Conservation (phyloP, 2,888 invertebrate genomes). For the Deilephila elpenor region DNA sequence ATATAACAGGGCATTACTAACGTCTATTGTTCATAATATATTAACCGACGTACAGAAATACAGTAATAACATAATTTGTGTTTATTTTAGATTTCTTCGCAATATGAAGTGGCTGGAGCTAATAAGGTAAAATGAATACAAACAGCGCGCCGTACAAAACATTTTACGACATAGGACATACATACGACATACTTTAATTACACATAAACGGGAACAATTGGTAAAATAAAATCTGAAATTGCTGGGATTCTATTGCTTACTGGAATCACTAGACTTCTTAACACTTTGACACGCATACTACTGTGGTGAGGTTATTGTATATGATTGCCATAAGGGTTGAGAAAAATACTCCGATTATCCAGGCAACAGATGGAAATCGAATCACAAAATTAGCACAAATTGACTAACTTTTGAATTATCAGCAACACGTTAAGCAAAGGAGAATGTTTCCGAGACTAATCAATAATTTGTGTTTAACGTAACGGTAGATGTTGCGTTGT, state of each 20-base stretch:
- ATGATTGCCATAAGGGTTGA: not conserved
- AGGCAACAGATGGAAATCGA: not conserved
- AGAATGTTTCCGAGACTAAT: conserved; percentile 40
- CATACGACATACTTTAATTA: too few species aligned
- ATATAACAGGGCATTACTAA: not conserved
- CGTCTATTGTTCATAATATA: conserved; percentile 3
- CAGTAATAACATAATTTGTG: not conserved
- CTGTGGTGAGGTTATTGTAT: not conserved
- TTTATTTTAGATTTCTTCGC: not conserved
- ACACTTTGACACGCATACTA: not conserved
- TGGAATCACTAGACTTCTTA: not conserved
- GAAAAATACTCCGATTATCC: not conserved
- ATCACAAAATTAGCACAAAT: conserved; percentile 18
- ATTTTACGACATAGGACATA: not conserved
- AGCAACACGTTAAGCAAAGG: conserved; percentile 34
- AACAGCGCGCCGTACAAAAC: not conserved
- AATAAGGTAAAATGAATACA: not conserved
- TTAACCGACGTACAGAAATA: not conserved
- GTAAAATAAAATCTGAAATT: too few species aligned
- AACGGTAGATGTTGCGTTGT: conserved; percentile 31
- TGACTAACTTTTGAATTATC: conserved; percentile 13
- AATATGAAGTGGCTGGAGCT: not conserved
- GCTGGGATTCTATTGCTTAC: not conserved
- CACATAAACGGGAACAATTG: too few species aligned
- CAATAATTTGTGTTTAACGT: conserved; percentile 35